Base-by-base conservation (phyloP, 2,113 vertebrate genomes). In the Corynorhinus townsendii region DNA sequence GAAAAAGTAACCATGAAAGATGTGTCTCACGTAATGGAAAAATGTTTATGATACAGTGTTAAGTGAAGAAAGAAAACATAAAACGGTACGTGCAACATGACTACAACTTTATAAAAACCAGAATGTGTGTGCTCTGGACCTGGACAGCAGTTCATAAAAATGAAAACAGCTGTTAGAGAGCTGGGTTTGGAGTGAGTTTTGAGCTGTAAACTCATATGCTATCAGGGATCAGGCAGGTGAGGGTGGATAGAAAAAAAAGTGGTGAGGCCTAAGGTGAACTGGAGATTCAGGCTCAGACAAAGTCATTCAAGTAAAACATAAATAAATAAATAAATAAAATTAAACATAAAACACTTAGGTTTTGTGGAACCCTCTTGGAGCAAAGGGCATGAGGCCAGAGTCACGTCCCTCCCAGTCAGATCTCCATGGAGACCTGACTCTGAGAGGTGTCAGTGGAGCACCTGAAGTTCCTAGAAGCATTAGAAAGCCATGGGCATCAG, bases 31-130 rank as follows among this genome's bases (percentile, higher is more conserved):
- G 40, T 38, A 87, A 68, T 81, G 47, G 47, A 72, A 94, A 89
- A 77, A 72, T 62, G 54, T 77, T 81, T 84, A 35, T 24, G 17
- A 33, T 49, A 40, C 5, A 2, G 40, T 85, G 59, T 69, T 73
- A 49, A 62, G 77, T 47, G 43, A 95, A 56, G 81, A 87, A 90
- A 91, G 62, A 49, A 87, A 89, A 38, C 69, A 89, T 43, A 76
- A 73, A 83, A 89, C 24, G 54, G 38, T 35, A n/a, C 45, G 40
- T 28, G 22, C 52, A 69, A 76, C 62, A 66, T 35, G 35, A 68
- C 8, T 17, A 3, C 33, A n/a, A 64, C 22, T 69, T 35, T 22
- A 68, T 52, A 56, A 84, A 90, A 93, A 62, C 17, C 35, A 19
- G 6, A 26, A 80, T 22, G 54, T 4, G 7, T 11, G 11, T n/a